Conservation (phyloP, 2,113 vertebrate species). For the Leucosticte australis region DNA sequence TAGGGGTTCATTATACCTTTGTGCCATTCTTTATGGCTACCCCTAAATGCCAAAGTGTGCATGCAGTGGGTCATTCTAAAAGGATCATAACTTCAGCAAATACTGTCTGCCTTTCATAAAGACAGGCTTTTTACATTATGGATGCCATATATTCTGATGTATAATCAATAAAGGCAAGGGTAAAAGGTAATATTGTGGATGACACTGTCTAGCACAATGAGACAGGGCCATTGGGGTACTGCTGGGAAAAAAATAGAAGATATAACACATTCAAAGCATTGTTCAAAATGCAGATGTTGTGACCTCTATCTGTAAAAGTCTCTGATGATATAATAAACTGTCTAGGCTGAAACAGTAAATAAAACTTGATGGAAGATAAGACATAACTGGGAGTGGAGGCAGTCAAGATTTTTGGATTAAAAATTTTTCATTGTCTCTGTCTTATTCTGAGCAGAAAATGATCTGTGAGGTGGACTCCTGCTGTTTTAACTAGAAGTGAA, state of each 20-base stretch:
- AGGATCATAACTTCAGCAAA: neutral
- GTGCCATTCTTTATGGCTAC: neutral
- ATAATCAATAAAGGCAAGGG: neutral
- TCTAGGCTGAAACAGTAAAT: neutral
- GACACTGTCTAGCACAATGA: neutral
- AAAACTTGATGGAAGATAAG: neutral
- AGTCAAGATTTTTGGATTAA: neutral
- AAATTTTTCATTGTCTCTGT: neutral
- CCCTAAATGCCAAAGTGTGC: neutral
- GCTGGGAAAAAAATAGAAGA: neutral
- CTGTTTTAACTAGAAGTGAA: neutral
- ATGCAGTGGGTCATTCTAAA: neutral
- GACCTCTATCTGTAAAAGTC: neutral
- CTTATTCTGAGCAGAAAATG: neutral
- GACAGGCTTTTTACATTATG: neutral
- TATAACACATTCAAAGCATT: neutral
- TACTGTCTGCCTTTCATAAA: neutral
- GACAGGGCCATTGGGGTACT: neutral
- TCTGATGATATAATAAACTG: neutral
- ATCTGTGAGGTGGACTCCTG: neutral
- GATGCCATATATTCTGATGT: neutral
- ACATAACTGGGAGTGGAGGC: neutral
- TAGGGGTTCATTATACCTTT: neutral
- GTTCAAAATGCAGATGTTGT: neutral
- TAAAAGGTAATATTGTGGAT: neutral